Evolutionary conservation across 2,113 vertebrate genomes (phyloP).

Genomic region (Syrrhaptes paradoxus): DNA sequence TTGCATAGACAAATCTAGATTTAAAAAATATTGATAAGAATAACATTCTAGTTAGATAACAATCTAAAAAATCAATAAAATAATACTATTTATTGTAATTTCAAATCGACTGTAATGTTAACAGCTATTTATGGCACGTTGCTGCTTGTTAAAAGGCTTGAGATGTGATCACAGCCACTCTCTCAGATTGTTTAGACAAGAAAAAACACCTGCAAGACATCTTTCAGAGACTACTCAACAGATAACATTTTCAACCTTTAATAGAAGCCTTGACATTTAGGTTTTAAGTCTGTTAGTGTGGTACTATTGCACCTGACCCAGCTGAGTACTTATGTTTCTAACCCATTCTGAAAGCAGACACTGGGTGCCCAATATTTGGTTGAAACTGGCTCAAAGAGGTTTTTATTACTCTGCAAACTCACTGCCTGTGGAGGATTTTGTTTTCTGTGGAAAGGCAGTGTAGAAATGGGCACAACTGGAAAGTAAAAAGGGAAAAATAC

Average conservation of each 20-base stretch:
- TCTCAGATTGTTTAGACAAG: background rate
- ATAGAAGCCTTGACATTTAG: background rate
- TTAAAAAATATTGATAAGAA: background rate
- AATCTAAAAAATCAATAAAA: background rate
- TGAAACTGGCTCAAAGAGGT: background rate
- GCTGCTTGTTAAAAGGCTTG: background rate
- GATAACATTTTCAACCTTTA: background rate
- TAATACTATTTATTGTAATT: background rate
- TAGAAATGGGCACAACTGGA: background rate
- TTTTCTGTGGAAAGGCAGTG: background rate
- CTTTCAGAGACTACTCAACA: background rate
- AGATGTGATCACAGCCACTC: background rate
- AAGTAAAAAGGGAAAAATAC: background rate
- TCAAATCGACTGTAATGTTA: background rate
- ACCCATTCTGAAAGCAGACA: background rate
- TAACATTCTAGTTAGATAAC: background rate
- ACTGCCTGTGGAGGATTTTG: background rate
- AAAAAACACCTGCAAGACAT: background rate
- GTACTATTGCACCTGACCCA: background rate
- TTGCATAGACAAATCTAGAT: conserved; percentile 95
- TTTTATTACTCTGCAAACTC: background rate
- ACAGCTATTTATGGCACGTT: background rate
- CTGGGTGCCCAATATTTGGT: background rate
- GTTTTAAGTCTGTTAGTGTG: background rate
- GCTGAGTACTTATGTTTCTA: background rate